phyloP scores from a whole-genome alignment of 2,888 invertebrate species.

The Chouioia cunea region DNA sequence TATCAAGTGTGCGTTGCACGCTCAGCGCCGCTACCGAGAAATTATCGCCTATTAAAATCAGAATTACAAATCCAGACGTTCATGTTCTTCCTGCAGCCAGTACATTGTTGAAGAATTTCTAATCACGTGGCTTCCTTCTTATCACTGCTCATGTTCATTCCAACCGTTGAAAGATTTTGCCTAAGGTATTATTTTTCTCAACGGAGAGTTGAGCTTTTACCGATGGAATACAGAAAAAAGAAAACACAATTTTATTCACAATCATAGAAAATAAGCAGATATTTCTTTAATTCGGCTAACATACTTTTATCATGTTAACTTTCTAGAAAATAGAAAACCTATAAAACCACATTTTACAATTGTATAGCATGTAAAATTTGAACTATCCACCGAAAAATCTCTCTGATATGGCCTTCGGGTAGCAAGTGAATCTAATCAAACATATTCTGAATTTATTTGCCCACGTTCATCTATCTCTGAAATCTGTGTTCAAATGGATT shows the following conservation, averaged over 20 bases:
- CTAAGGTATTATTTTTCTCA: not conserved
- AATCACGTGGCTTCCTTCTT: not conserved
- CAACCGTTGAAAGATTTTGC: not conserved
- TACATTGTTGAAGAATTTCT: constrained; percentile 12
- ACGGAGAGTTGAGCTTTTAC: too few relatives aligned
- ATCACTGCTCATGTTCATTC: not conserved
- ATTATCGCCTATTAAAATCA: constrained; percentile 39
- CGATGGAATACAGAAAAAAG: too few relatives aligned
- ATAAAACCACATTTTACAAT: too few relatives aligned
- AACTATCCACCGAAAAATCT: too few relatives aligned
- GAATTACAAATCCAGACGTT: constrained; percentile 27
- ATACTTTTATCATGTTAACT: too few relatives aligned
- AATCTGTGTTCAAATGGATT: too few relatives aligned
- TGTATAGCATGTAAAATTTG: too few relatives aligned
- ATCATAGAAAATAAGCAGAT: too few relatives aligned
- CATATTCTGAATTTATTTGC: not conserved
- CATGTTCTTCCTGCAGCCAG: constrained; percentile 6
- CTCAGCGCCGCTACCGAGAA: too few relatives aligned
- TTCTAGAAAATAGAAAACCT: too few relatives aligned
- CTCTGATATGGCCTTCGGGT: not conserved
- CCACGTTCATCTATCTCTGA: not conserved
- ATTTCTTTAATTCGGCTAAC: too few relatives aligned
- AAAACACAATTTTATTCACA: too few relatives aligned
- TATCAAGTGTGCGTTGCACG: not conserved
- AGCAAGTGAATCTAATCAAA: constrained; percentile 14